Conservation (phyloP, 2,888 invertebrate species). For the Brachycybe producta region DNA sequence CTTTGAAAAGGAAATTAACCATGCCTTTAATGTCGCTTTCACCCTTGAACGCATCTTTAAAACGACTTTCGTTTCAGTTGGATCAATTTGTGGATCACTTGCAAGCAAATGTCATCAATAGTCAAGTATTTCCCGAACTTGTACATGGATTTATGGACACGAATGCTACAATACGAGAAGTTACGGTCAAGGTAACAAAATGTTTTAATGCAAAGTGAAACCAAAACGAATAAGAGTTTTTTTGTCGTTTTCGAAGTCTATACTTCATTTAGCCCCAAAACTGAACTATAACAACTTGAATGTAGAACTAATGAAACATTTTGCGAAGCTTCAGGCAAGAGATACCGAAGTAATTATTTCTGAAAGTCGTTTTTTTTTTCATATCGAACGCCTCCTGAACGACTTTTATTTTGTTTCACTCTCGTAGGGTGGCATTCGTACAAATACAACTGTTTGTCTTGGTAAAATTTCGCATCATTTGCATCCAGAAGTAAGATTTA, state of each 20-base stretch:
- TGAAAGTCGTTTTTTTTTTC: background rate
- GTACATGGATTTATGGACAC: constrained; percentile 93
- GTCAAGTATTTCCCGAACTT: constrained; percentile 86
- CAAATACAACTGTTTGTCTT: constrained; percentile 95
- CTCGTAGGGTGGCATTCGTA: constrained; percentile 55
- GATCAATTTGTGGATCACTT: constrained; percentile 62
- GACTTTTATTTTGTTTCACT: constrained; percentile 6
- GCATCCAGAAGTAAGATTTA: constrained; percentile 52
- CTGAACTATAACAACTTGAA: constrained; percentile 95
- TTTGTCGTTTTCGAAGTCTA: constrained; percentile 47
- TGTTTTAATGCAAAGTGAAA: background rate
- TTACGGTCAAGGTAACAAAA: constrained; percentile 78
- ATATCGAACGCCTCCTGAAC: background rate
- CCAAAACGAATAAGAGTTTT: background rate
- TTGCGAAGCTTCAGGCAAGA: constrained; percentile 85
- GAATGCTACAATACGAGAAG: constrained; percentile 90
- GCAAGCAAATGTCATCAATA: constrained; percentile 58
- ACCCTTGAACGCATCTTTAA: constrained; percentile 89
- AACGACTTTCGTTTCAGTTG: constrained; percentile 77
- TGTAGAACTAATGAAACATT: constrained; percentile 88
- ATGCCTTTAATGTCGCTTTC: no score
- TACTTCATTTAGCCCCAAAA: constrained; percentile 88
- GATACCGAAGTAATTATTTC: constrained; percentile 42
- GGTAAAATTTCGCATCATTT: constrained; percentile 94
- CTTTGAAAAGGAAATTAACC: no score